Conservation (phyloP, 2,888 invertebrate genomes). For the Bellardia bayeri region DNA sequence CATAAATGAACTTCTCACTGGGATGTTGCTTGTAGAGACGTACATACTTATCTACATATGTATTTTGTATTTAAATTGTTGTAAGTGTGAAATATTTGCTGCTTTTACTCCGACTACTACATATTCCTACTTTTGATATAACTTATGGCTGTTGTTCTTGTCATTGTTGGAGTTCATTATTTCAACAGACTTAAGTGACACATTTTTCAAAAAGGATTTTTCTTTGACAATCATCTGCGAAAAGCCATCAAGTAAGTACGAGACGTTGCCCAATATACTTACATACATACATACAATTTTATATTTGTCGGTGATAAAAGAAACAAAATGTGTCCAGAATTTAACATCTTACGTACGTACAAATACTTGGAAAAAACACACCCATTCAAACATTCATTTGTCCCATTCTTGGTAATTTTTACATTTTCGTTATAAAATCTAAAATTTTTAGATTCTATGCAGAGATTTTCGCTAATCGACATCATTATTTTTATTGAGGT, state of each 20-base stretch:
- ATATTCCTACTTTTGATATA: background rate
- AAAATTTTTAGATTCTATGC: constrained; percentile 44
- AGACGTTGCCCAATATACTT: constrained; percentile 10
- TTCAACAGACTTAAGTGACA: constrained; percentile 60
- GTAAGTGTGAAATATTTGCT: constrained; percentile 22
- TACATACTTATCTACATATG: too few relatives aligned
- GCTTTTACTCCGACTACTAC: background rate
- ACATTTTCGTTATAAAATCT: constrained; percentile 18
- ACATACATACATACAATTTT: constrained; percentile 5
- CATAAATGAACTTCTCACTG: background rate
- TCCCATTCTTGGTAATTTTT: background rate
- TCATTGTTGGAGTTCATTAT: constrained; percentile 35
- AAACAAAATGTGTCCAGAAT: constrained; percentile 70
- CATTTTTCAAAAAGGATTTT: constrained; percentile 72
- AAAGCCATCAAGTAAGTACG: constrained; percentile 10
- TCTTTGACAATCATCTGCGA: constrained; percentile 45
- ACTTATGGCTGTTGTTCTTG: constrained; percentile 15
- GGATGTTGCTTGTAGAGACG: background rate
- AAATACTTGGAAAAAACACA: constrained; percentile 6
- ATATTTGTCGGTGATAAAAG: background rate
- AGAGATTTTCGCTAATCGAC: constrained; percentile 70
- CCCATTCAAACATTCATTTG: background rate
- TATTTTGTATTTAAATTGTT: background rate
- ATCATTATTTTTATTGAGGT: constrained; percentile 67
- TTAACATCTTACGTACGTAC: constrained; percentile 26